Percentiles rank a stretch among this genome's conserved stretches.
Conservation (phyloP, 2,113 vertebrate species). For the Nycticebus coucang region DNA sequence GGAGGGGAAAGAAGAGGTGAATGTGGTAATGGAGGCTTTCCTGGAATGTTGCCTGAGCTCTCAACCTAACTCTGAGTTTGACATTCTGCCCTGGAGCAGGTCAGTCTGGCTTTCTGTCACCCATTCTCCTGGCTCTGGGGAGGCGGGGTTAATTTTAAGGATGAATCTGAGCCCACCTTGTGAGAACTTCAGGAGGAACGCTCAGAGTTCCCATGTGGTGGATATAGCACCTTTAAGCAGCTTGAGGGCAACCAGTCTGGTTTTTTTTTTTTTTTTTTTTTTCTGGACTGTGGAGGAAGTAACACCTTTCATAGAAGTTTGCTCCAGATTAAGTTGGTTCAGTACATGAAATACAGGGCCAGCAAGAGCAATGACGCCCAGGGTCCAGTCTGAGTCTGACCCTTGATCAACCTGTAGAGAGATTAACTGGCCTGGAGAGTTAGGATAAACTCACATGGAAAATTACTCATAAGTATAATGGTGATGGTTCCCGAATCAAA, state of each 20-base stretch:
- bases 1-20: background rate
- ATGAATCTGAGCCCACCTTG: background rate
- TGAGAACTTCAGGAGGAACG: background rate
- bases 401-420: background rate
- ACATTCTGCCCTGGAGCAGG: background rate
- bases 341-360: background rate
- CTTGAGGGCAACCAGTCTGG: background rate
- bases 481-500: background rate
- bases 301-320: background rate
- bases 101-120: background rate
- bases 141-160: conserved; percentile 12
- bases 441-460: background rate
- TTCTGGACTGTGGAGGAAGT: background rate
- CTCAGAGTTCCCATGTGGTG: background rate
- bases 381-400: background rate
- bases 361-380: background rate
- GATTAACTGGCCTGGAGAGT: background rate
- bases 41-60: background rate
- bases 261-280: conserved; percentile 25
- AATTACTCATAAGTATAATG: background rate
- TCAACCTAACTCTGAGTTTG: background rate
- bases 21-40: background rate
- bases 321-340: background rate
- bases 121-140: background rate
- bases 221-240: background rate